A percentile compares a stretch with the other conserved stretches of the same genome.
Evolutionary conservation across 2,888 invertebrate species (phyloP).

Genomic region (Thereva nobilitata): DNA sequence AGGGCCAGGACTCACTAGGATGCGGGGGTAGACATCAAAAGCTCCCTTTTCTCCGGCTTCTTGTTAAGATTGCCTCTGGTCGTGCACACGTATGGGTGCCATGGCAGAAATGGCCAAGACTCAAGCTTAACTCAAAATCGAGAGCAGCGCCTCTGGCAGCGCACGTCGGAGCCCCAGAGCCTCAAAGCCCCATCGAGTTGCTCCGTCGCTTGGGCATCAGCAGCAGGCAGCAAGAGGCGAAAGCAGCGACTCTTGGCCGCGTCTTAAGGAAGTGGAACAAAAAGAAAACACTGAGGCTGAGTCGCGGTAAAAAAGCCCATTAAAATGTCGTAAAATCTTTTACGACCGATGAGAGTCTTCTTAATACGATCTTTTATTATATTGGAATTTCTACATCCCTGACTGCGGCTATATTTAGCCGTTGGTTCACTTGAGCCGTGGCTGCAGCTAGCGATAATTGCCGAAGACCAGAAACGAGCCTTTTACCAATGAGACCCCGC

Average conservation of each 20-base stretch:
- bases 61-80: too few species aligned
- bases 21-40: too few species aligned
- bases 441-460: conserved; percentile 28
- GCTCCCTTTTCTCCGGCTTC: too few species aligned
- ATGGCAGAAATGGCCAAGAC: too few species aligned
- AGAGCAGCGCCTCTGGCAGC: too few species aligned
- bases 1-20: too few species aligned
- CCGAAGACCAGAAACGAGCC: conserved; percentile 12
- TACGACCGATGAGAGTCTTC: conserved; percentile 57
- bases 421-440: not conserved
- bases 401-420: conserved; percentile 17
- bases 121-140: too few species aligned
- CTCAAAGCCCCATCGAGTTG: too few species aligned
- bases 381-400: conserved; percentile 51
- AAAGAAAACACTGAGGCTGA: conserved; percentile 16
- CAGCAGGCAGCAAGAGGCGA: too few species aligned
- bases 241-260: conserved; percentile 6
- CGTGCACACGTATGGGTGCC: too few species aligned
- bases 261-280: conserved; percentile 22
- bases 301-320: conserved; percentile 53
- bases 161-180: too few species aligned
- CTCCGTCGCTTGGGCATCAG: too few species aligned
- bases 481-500: conserved; percentile 22
- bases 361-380: conserved; percentile 57
- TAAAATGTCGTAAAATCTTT: conserved; percentile 58